phyloP scores from a whole-genome alignment of 1,140 invertebrate genomes.

The Cotesia chilonis region DNA sequence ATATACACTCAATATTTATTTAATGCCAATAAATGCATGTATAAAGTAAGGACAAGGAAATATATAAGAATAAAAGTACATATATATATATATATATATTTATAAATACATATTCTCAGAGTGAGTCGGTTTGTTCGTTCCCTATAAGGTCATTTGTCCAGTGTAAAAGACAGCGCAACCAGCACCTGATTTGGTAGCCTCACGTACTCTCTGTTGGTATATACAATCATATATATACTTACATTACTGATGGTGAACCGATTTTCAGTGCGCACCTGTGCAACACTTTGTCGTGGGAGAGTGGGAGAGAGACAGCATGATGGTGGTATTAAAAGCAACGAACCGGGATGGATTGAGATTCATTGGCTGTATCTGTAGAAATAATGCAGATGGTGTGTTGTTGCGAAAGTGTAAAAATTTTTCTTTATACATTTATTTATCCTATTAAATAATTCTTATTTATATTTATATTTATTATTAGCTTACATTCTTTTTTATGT shows the following conservation, averaged over 20 bases:
- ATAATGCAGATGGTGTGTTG: constrained; percentile 10
- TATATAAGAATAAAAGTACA: constrained; percentile 12
- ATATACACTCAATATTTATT: no score
- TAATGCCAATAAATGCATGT: no score
- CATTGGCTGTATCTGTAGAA: neutral
- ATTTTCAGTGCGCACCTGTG: constrained; percentile 1
- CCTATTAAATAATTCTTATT: no score
- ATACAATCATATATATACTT: no score
- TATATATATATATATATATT: no score
- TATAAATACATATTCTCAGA: constrained; percentile 3
- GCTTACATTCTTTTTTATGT: no score
- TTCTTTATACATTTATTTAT: neutral
- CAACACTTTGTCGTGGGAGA: constrained; percentile 9
- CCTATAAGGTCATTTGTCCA: constrained; percentile 53
- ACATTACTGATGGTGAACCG: no score
- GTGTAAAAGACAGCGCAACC: constrained; percentile 34
- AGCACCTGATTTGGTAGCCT: constrained; percentile 41
- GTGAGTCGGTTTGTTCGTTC: constrained; percentile 35
- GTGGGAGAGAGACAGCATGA: no score
- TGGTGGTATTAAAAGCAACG: no score
- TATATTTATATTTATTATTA: neutral
- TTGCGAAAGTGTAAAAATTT: constrained; percentile 5
- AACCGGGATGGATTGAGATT: no score
- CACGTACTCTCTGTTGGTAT: neutral
- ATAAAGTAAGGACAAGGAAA: neutral